These are phyloP conservation scores for Drosophila monieri DNA, from an alignment of 2,888 invertebrate species.

Conservation along the genomic window DNA sequence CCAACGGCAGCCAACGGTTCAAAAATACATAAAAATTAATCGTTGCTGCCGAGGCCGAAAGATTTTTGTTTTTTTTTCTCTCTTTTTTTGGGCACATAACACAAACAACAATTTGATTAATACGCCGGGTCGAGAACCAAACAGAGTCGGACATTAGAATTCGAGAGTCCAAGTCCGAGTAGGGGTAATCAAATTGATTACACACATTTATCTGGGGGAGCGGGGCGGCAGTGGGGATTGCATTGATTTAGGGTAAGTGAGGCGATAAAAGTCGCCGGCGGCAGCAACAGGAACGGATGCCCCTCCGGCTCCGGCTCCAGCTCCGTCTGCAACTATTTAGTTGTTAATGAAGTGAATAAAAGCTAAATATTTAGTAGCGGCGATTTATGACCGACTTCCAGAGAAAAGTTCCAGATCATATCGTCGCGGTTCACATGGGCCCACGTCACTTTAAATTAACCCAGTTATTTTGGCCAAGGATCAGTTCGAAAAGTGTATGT, in stretches of 20 bases:
- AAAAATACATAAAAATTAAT: conserved; percentile 71
- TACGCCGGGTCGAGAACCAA: conserved; percentile 47
- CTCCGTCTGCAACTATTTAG: conserved; percentile 66
- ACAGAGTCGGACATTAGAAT: conserved; percentile 57
- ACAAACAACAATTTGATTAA: conserved; percentile 73
- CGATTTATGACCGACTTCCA: conserved; percentile 60
- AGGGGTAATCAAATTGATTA: conserved; percentile 79
- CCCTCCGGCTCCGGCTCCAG: neutral
- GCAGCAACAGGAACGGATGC: conserved; percentile 49
- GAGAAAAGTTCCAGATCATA: conserved; percentile 47
- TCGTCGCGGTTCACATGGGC: conserved; percentile 29
- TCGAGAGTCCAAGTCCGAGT: conserved; percentile 15
- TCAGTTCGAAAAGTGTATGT: conserved; percentile 16
- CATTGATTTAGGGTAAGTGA: conserved; percentile 71
- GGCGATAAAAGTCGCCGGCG: conserved; percentile 68
- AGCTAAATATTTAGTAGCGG: conserved; percentile 54
- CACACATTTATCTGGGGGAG: conserved; percentile 70
- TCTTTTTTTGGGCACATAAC: conserved; percentile 20
- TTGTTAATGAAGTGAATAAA: conserved; percentile 75
- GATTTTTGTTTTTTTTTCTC: neutral
- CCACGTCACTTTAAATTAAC: conserved; percentile 55
- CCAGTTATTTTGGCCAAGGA: conserved; percentile 52
- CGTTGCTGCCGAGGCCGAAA: conserved; percentile 37
- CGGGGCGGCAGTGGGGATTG: conserved; percentile 28
- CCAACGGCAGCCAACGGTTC: conserved; percentile 44